Evolutionary conservation across 2,113 vertebrate species (phyloP).

Genomic region (pig (Sus scrofa)): T2T-Sscrofa CM000826.6:16418501-16419000

Average conservation of each 20-base stretch:
- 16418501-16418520: neutral
- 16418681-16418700: neutral
- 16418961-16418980: constrained; percentile 19
- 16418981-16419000: neutral
- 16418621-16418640: neutral
- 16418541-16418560: neutral
- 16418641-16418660: neutral
- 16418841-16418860: constrained; percentile 63
- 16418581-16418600: constrained; percentile 1
- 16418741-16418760: neutral
- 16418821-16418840: constrained; percentile 68
- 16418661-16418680: neutral
- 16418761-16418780: neutral
- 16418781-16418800: constrained; percentile 55
- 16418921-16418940: constrained; percentile 15
- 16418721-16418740: neutral
- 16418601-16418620: neutral
- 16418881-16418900: constrained; percentile 59
- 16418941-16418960: neutral
- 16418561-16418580: neutral
- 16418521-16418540: neutral
- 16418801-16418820: constrained; percentile 50
- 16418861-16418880: neutral
- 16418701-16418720: neutral
- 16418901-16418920: neutral